phyloP scores from a whole-genome alignment of 53 echinoderm and acorn worm genomes.

The Echinarachnius parma region DNA sequence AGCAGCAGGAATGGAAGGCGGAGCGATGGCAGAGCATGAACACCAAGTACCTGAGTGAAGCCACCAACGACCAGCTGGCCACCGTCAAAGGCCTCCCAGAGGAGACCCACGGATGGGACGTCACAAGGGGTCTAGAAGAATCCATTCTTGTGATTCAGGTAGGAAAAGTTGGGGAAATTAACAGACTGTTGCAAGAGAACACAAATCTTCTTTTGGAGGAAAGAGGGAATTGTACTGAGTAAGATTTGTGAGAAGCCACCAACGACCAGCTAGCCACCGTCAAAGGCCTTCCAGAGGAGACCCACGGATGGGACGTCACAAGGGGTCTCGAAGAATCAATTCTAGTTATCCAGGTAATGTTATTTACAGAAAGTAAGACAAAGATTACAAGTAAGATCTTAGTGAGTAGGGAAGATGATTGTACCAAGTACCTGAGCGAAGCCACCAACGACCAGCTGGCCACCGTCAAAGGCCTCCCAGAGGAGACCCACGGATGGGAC shows the following conservation, averaged over 20 bases:
- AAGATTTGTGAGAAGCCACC: conserved; percentile 79
- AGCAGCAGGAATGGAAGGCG: conserved; percentile 89
- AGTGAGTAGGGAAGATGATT: too few species aligned
- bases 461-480: conserved; percentile 65
- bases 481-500: conserved; percentile 81
- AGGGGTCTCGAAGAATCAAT: conserved; percentile 84
- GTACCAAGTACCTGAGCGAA: conserved; percentile 84
- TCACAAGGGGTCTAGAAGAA: conserved; percentile 80
- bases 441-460: conserved; percentile 76
- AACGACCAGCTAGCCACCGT: conserved; percentile 69
- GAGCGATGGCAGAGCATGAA: conserved; percentile 95
- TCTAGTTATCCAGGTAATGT: conserved; percentile 90
- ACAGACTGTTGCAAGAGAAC: too few species aligned
- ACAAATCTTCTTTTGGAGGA: too few species aligned
- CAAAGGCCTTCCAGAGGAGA: conserved; percentile 71
- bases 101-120: conserved; percentile 82
- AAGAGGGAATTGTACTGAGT: too few species aligned
- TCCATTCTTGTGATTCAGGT: conserved; percentile 96
- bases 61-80: conserved; percentile 74
- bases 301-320: conserved; percentile 85
- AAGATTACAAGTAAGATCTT: too few species aligned
- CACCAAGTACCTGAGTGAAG: conserved; percentile 82
- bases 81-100: conserved; percentile 70
- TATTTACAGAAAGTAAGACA: too few species aligned
- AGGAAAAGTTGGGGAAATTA: too few species aligned